Conservation (phyloP, 2,888 invertebrate species). For the Yponomeuta evonymella region DNA sequence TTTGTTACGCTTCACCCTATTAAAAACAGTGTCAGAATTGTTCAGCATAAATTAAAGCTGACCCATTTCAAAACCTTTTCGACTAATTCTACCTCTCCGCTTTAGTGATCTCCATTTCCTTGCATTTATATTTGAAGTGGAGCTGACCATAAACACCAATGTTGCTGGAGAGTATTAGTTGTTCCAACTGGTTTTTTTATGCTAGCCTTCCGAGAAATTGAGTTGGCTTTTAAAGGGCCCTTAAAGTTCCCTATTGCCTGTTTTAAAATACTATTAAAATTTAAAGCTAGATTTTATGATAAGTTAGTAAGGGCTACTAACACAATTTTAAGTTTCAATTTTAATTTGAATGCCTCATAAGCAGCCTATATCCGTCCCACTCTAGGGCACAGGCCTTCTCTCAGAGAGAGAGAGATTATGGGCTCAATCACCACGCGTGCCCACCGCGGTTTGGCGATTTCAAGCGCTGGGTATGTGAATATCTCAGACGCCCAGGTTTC, state of each 20-base stretch:
- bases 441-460: too few species aligned
- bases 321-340: too few species aligned
- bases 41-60: slow-evolving; percentile 50
- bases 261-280: not conserved
- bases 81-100: not conserved
- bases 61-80: slow-evolving; percentile 13
- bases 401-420: too few species aligned
- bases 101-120: not conserved
- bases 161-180: not conserved
- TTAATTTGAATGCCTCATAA: too few species aligned
- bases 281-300: too few species aligned
- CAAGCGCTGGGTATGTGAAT: too few species aligned
- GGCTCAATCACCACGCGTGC: too few species aligned
- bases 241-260: not conserved
- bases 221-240: not conserved
- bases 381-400: too few species aligned
- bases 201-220: slow-evolving; percentile 1
- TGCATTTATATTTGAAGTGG: not conserved
- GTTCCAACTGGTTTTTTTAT: not conserved
- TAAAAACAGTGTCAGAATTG: slow-evolving; percentile 54
- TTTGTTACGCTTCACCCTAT: slow-evolving; percentile 47
- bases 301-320: too few species aligned
- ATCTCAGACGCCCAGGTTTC: too few species aligned
- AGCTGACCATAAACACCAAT: not conserved
- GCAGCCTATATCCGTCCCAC: too few species aligned